Conservation (phyloP, 2,888 invertebrate species). For the Agrilus biguttatus region DNA sequence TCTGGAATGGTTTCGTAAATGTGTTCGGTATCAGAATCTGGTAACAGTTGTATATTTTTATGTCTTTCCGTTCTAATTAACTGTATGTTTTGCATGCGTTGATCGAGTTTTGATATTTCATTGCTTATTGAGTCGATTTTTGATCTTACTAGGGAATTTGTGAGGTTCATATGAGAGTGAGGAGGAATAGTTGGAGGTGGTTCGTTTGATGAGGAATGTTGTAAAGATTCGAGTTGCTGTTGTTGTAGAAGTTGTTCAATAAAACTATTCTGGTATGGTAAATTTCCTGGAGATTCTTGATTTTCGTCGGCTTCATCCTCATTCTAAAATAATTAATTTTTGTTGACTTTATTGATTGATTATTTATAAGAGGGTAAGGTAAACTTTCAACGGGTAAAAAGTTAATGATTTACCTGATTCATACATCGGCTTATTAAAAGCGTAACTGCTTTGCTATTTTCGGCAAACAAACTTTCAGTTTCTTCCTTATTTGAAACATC, state of each 20-base stretch:
- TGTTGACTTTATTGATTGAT: too few species aligned
- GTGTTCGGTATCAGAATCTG: constrained; percentile 43
- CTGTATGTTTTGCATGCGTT: constrained; percentile 45
- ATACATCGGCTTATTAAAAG: constrained; percentile 44
- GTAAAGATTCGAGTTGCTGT: constrained; percentile 17
- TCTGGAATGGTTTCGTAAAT: constrained; percentile 54
- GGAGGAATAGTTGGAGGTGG: constrained; percentile 26
- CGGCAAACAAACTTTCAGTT: constrained; percentile 44
- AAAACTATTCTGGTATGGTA: constrained; percentile 32
- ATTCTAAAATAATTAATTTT: background rate
- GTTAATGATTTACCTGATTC: constrained; percentile 31
- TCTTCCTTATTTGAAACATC: constrained; percentile 45
- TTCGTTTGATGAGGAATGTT: constrained; percentile 13
- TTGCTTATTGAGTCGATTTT: constrained; percentile 33
- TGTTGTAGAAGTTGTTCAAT: constrained; percentile 35
- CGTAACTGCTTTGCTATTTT: constrained; percentile 40
- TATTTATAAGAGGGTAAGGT: background rate
- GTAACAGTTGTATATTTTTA: constrained; percentile 21
- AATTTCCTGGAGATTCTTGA: constrained; percentile 14
- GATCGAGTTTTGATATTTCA: constrained; percentile 39
- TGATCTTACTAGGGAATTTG: constrained; percentile 24
- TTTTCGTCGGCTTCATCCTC: background rate
- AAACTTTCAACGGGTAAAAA: background rate
- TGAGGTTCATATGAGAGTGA: constrained; percentile 23
- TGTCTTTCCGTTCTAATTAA: constrained; percentile 31